These are phyloP conservation scores for Bubo scandiacus DNA, from an alignment of 2,113 vertebrate species.

Conservation along the genomic window DNA sequence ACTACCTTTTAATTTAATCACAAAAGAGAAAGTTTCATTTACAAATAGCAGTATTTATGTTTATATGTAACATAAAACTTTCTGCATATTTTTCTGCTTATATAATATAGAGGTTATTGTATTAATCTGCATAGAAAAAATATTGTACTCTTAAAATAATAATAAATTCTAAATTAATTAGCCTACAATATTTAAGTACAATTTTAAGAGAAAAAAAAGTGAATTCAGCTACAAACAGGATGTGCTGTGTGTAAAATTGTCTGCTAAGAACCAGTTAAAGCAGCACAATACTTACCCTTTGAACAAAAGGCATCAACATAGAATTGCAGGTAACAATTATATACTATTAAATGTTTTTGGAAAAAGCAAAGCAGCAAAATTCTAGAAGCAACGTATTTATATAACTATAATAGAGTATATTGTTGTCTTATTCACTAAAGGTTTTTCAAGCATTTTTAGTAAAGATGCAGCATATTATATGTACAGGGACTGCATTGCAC, in stretches of 20 bases:
- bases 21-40: slow-evolving; percentile 65
- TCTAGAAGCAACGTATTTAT: slow-evolving; percentile 40
- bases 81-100: slow-evolving; percentile 58
- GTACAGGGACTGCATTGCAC: slow-evolving; percentile 73
- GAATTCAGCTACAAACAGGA: neutral
- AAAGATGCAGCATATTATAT: slow-evolving; percentile 69
- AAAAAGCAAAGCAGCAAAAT: slow-evolving; percentile 38
- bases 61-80: slow-evolving; percentile 57
- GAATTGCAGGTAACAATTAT: slow-evolving; percentile 66
- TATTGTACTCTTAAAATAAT: slow-evolving; percentile 6
- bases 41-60: slow-evolving; percentile 52
- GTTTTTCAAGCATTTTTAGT: slow-evolving; percentile 68
- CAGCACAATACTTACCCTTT: slow-evolving; percentile 80
- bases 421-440: slow-evolving; percentile 58
- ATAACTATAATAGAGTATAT: neutral
- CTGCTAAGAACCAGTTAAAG: slow-evolving; percentile 61
- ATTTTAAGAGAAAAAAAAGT: neutral
- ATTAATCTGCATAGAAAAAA: slow-evolving; percentile 54
- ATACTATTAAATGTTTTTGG: slow-evolving; percentile 58
- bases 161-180: slow-evolving; percentile 57
- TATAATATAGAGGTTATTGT: slow-evolving; percentile 58
- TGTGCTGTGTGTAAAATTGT: neutral
- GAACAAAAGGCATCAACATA: slow-evolving; percentile 72
- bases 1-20: slow-evolving; percentile 61
- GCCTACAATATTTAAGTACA: slow-evolving; percentile 40